Conservation (phyloP, 2,113 vertebrate species). For the Delphinapterus leucas region DNA sequence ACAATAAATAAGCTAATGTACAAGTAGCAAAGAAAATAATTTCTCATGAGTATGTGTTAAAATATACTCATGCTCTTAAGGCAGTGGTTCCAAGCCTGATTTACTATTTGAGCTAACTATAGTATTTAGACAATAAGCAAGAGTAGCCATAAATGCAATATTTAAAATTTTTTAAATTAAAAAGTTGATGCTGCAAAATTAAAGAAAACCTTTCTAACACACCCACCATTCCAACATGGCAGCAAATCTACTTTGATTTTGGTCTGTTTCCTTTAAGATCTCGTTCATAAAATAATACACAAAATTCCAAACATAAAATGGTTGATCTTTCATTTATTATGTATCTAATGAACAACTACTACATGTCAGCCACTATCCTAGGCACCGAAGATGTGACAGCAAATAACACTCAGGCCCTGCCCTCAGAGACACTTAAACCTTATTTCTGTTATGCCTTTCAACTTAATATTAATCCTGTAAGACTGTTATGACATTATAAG, state of each 20-base stretch:
- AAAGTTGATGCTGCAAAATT: not conserved
- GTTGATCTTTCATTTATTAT: not conserved
- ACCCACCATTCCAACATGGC: not conserved
- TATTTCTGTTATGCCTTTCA: not conserved
- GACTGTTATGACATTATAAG: not conserved
- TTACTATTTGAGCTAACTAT: not conserved
- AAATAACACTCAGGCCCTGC: not conserved
- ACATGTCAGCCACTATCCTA: not conserved
- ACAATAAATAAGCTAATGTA: not conserved
- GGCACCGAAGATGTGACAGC: not conserved
- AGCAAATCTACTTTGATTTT: slow-evolving; percentile 43
- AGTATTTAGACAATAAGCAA: slow-evolving; percentile 10
- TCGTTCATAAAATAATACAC: slow-evolving; percentile 26
- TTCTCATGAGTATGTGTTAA: not conserved
- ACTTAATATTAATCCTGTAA: not conserved
- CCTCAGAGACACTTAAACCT: not conserved
- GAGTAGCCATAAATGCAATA: not conserved
- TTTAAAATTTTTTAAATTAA: not conserved
- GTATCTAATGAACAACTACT: not conserved
- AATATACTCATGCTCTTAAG: not conserved
- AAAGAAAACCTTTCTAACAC: not conserved
- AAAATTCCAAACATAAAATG: slow-evolving; percentile 38
- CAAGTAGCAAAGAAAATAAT: not conserved
- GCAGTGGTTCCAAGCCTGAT: not conserved
- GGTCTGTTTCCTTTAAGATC: slow-evolving; percentile 16